Evolutionary conservation across 1,140 invertebrate genomes (phyloP).

Genomic region (Drosophila teissieri): DNA sequence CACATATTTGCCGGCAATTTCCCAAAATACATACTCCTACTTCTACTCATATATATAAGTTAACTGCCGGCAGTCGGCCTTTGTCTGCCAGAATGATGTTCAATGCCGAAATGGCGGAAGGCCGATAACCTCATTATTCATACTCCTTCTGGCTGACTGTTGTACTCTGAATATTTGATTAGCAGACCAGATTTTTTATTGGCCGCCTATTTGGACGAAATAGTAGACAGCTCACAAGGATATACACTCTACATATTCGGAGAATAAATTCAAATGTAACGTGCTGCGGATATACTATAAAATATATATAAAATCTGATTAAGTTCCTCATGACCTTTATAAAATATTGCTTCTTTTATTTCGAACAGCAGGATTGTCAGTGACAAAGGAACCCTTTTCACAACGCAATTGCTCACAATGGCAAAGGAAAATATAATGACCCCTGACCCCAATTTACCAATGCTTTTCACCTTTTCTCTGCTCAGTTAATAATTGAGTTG

Average conservation of each 20-base stretch:
- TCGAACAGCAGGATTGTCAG: conserved; percentile 30
- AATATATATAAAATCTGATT: conserved; percentile 15
- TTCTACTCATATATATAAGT: conserved; percentile 47
- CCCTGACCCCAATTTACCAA: conserved; percentile 29
- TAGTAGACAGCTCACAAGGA: background rate
- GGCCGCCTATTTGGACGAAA: conserved; percentile 9
- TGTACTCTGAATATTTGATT: conserved; percentile 59
- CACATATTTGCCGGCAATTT: conserved; percentile 79
- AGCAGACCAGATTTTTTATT: conserved; percentile 50
- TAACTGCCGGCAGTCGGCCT: conserved; percentile 59
- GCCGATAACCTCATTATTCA: conserved; percentile 64
- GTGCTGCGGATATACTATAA: no score
- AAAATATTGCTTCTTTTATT: conserved; percentile 8
- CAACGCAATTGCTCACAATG: conserved; percentile 12
- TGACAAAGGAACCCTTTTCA: conserved; percentile 42
- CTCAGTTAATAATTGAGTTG: conserved; percentile 65
- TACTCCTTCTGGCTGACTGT: conserved; percentile 43
- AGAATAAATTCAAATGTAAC: conserved; percentile 6
- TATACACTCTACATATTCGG: background rate
- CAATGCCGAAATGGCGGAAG: conserved; percentile 20
- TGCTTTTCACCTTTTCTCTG: conserved; percentile 12
- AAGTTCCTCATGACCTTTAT: conserved; percentile 10
- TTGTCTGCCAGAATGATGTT: conserved; percentile 53
- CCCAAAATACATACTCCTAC: conserved; percentile 9
- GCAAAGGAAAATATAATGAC: conserved; percentile 12